Base-by-base conservation (phyloP, 2,113 vertebrate species). In the Chaetops frenatus region DNA sequence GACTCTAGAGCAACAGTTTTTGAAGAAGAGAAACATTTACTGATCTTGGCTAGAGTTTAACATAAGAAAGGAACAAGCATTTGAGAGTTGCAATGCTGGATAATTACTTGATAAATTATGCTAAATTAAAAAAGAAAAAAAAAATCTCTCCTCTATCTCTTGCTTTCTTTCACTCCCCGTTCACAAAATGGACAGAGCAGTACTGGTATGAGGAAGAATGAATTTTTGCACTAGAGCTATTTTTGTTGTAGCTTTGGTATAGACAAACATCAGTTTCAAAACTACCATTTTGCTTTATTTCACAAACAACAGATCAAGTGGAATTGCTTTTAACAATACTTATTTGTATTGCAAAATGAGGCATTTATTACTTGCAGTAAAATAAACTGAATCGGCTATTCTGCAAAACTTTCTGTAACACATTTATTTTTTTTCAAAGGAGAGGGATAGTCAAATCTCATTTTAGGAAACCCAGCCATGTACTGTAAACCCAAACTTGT, bases 291-390 rank as follows among this genome's bases (percentile, higher is more conserved):
- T 58, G 44, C 15, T 15, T 77, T 65, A 29, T 95, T 82, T 73
- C 71, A 88, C 33, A 80, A 82, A 47, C 11, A 80, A 35, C 16
- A 82, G 33, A 71, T 85, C 64, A 94, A 91, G 66, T 10, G 50
- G 23, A 89, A 94, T 48, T 84, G 51, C 28, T 77, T 86, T 81
- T 17, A 91, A 90, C 53, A 93, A 45, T 53, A 10, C 7, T 78
- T 88, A 78, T 83, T 93, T 93, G 35, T 86, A 66, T 33, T 47
- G 29, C 11, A 60, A 90, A 96, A 86, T 65, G n/a, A 95, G 19
- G 36, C 38, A 64, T 91, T 83, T 81, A 44, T 74, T 88, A 72
- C 31, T 81, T 90, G 29, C 27, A 92, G 50, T 56, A 88, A 81
- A 82, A 54, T 69, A 71, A 94, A 91, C 20, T 79, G 33, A 73